Percentiles rank a stretch among this genome's conserved stretches.
Conservation (phyloP, 1,140 invertebrate species). For the Drosophila kurseongensis region DNA sequence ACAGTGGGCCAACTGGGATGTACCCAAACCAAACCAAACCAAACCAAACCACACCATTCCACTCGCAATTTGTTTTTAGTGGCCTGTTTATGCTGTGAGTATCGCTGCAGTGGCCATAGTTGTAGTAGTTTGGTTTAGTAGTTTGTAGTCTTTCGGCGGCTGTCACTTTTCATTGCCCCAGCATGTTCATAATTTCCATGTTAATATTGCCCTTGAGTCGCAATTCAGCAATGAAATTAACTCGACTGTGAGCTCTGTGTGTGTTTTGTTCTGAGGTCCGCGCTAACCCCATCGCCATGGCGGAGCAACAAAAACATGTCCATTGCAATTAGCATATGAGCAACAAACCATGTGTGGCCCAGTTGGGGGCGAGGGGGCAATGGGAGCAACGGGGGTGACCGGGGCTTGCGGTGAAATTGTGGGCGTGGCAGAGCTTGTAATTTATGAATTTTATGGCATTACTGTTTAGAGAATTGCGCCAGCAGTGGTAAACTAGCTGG, state of each 20-base stretch:
- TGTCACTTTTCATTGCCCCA: constrained; percentile 70
- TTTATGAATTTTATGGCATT: constrained; percentile 56
- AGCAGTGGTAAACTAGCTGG: constrained; percentile 23
- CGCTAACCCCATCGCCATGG: not conserved
- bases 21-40: not conserved
- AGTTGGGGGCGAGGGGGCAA: not conserved
- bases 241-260: constrained; percentile 38
- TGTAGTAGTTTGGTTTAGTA: constrained; percentile 35
- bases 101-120: constrained; percentile 22
- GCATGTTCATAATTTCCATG: constrained; percentile 76
- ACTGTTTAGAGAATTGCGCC: constrained; percentile 40
- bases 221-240: constrained; percentile 79
- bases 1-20: constrained; percentile 18
- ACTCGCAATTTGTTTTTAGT: constrained; percentile 67
- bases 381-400: too few species aligned
- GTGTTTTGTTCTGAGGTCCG: constrained; percentile 39
- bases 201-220: constrained; percentile 82
- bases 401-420: constrained; percentile 29
- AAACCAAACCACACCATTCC: not conserved
- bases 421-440: constrained; percentile 36
- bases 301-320: constrained; percentile 50
- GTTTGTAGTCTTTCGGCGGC: constrained; percentile 52
- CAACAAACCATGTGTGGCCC: constrained; percentile 24
- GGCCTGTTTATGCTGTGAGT: constrained; percentile 55
- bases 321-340: constrained; percentile 67